phyloP scores from a whole-genome alignment of 2,888 invertebrate species.

The Callosobruchus maculatus region DNA sequence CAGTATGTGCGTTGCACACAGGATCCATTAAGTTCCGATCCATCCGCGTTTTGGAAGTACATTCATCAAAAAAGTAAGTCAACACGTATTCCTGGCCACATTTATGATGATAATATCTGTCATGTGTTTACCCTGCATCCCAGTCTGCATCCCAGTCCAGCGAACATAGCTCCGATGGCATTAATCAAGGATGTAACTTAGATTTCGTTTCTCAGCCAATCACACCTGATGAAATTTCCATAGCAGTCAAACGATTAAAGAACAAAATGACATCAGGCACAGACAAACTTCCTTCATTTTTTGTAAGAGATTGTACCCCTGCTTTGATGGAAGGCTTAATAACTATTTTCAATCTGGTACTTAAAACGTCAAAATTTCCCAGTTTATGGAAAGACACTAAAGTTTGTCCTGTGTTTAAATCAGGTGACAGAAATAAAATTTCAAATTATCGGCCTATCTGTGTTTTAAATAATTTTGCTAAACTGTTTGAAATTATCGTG shows the following conservation, averaged over 20 bases:
- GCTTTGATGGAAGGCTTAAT: slow-evolving; percentile 2
- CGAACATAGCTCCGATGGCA: slow-evolving; percentile 2
- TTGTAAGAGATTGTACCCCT: slow-evolving; percentile 5
- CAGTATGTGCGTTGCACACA: slow-evolving; percentile 1
- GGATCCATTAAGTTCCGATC: not conserved
- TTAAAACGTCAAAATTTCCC: slow-evolving; percentile 3
- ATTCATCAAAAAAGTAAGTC: slow-evolving; percentile 10
- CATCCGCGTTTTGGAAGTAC: slow-evolving; percentile 7
- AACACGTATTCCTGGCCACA: slow-evolving; percentile 7
- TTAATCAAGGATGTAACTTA: slow-evolving; percentile 1
- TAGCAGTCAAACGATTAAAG: slow-evolving; percentile 5
- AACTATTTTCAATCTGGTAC: slow-evolving; percentile 1
- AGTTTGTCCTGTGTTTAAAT: slow-evolving; percentile 5
- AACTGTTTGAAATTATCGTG: no score
- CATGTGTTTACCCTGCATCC: slow-evolving; percentile 8
- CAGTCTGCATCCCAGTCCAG: not conserved
- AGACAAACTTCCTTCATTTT: slow-evolving; percentile 9
- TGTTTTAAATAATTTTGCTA: no score
- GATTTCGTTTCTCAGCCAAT: slow-evolving; percentile 1
- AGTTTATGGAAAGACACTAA: slow-evolving; percentile 3
- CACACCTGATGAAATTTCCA: slow-evolving; percentile 5
- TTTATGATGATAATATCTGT: slow-evolving; percentile 2
- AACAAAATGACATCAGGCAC: slow-evolving; percentile 11
- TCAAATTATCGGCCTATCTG: no score
- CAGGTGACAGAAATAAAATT: not conserved